These are phyloP conservation scores for Poeciliopsis gracilis DNA, from an alignment of 2,797 vertebrate genomes.

Conservation along the genomic window DNA sequence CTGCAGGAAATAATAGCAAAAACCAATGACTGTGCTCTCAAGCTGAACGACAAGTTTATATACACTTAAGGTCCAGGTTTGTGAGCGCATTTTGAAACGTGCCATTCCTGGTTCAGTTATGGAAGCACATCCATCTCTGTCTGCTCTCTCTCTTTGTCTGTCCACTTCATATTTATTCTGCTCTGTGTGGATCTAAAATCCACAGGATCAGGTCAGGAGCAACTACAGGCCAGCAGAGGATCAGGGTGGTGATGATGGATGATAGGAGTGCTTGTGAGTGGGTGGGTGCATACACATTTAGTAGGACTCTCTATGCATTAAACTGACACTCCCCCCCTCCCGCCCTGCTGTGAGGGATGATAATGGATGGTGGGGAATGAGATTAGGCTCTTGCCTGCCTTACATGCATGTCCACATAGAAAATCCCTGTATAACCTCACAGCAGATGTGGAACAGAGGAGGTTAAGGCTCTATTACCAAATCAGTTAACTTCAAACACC, in stretches of 20 bases:
- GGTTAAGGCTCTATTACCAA: constrained; percentile 43
- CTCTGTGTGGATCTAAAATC: constrained; percentile 33
- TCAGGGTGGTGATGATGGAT: constrained; percentile 59
- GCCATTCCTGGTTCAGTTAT: constrained; percentile 4
- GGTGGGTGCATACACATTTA: constrained; percentile 20
- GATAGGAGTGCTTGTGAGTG: constrained; percentile 24
- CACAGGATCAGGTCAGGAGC: constrained; percentile 49
- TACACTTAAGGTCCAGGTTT: neutral
- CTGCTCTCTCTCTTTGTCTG: constrained; percentile 3
- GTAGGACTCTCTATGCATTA: constrained; percentile 59
- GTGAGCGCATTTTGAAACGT: constrained; percentile 11
- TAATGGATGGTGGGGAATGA: constrained; percentile 46
- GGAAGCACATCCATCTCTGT: constrained; percentile 22
- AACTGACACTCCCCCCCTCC: constrained; percentile 27
- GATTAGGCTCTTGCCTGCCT: constrained; percentile 53
- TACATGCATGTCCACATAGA: constrained; percentile 17
- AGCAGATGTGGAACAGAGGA: constrained; percentile 19
- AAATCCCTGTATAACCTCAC: constrained; percentile 18
- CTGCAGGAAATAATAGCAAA: neutral
- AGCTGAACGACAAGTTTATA: neutral
- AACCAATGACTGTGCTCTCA: neutral
- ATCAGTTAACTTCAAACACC: constrained; percentile 42
- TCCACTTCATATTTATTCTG: constrained; percentile 35
- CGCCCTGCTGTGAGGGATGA: constrained; percentile 43
- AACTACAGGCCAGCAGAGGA: constrained; percentile 49